Conservation (phyloP, 2,797 vertebrate species). For the Spinibarbus caldwelli region DNA sequence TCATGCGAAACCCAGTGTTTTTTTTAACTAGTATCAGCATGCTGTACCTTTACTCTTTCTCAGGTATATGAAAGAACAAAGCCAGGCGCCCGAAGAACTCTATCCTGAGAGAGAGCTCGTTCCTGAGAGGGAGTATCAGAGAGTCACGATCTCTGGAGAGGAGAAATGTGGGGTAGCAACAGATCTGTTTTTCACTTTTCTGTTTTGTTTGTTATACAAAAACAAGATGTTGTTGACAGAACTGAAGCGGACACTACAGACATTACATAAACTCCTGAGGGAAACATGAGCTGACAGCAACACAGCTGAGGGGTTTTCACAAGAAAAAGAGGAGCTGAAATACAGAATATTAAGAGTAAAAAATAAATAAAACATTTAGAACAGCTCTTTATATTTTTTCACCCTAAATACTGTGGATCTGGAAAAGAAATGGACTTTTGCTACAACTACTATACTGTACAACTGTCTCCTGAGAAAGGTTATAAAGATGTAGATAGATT, state of each 20-base stretch:
- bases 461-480: background rate
- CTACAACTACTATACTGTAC: background rate
- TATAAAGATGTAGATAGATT: background rate
- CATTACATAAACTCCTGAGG: conserved; percentile 11
- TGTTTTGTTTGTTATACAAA: conserved; percentile 6
- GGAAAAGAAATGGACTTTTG: background rate
- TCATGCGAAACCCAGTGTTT: background rate
- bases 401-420: background rate
- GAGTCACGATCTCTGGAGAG: conserved; percentile 93
- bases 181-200: conserved; percentile 1
- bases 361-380: background rate
- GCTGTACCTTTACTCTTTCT: background rate
- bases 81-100: conserved; percentile 78
- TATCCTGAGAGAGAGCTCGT: conserved; percentile 82
- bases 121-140: conserved; percentile 89
- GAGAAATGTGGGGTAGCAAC: conserved; percentile 90
- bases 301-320: conserved; percentile 38
- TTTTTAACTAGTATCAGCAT: background rate
- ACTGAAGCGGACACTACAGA: conserved; percentile 14
- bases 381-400: background rate
- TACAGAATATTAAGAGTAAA: background rate
- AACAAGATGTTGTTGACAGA: conserved; percentile 22
- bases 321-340: background rate
- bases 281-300: conserved; percentile 26
- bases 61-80: conserved; percentile 86